Evolutionary conservation across 2,113 vertebrate species (phyloP).

Genomic region (Sinocyclocheilus maitianheensis): DNA sequence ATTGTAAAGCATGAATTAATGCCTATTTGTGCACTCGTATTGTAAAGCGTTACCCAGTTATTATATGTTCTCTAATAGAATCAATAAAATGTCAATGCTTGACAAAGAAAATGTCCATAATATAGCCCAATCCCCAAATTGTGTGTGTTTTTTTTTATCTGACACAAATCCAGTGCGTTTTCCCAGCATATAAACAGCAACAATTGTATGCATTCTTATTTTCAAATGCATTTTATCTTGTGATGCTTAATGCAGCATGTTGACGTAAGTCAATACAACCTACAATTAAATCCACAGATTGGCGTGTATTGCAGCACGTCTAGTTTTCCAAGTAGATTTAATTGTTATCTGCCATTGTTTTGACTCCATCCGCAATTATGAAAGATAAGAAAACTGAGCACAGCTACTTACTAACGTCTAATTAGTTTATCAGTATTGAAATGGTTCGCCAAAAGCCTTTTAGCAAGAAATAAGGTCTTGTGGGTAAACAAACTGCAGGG

Average conservation of each 20-base stretch:
- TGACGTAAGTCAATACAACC: not conserved
- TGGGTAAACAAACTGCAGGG: conserved; percentile 19
- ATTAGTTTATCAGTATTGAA: conserved; percentile 13
- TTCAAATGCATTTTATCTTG: not conserved
- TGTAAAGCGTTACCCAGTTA: no score
- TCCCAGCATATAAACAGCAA: not conserved
- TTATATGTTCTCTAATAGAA: not conserved
- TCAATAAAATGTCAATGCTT: not conserved
- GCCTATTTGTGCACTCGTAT: no score
- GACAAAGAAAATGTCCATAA: not conserved
- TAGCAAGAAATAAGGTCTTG: not conserved
- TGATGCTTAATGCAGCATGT: not conserved
- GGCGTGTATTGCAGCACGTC: not conserved
- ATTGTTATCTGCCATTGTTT: conserved; percentile 11
- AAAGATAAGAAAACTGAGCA: not conserved
- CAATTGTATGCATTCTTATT: not conserved
- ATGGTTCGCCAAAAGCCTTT: not conserved
- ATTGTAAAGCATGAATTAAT: no score
- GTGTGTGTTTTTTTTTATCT: not conserved
- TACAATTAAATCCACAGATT: not conserved
- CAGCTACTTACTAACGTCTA: not conserved
- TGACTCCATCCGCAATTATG: conserved; percentile 4
- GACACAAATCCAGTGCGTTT: not conserved
- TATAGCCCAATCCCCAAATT: not conserved
- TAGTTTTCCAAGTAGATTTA: not conserved